phyloP scores from a whole-genome alignment of 2,113 vertebrate genomes.

The Sapayoa aenigma region DNA sequence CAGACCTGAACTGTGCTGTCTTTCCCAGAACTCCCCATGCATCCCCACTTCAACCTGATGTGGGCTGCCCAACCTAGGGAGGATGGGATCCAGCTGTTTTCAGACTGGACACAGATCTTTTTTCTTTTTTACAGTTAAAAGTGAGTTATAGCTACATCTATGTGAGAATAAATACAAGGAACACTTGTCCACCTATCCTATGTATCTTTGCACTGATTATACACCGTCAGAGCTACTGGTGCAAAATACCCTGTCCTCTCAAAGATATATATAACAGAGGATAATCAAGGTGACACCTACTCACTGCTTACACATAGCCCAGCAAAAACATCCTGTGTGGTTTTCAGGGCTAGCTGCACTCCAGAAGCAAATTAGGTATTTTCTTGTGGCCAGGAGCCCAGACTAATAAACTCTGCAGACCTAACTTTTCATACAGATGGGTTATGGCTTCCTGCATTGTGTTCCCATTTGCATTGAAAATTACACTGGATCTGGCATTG shows the following conservation, averaged over 20 bases:
- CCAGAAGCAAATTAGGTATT: slow-evolving; percentile 13
- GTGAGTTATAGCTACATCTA: too few species aligned
- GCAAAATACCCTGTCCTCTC: not conserved
- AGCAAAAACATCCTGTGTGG: not conserved
- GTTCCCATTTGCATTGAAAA: slow-evolving; percentile 30
- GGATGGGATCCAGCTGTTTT: not conserved
- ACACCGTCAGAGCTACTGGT: not conserved
- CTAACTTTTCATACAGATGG: not conserved
- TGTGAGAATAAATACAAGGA: not conserved
- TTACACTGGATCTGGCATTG: not conserved
- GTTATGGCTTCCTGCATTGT: slow-evolving; percentile 29
- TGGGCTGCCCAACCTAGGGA: not conserved
- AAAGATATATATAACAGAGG: not conserved
- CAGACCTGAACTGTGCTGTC: not conserved
- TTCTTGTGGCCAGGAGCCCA: slow-evolving; percentile 12
- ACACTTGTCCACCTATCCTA: not conserved
- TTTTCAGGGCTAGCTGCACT: not conserved
- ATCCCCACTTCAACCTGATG: not conserved
- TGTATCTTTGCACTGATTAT: not conserved
- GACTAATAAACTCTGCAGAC: slow-evolving; percentile 11
- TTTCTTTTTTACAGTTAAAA: not conserved
- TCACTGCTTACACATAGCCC: not conserved
- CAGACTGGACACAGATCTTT: not conserved
- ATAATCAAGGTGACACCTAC: not conserved
- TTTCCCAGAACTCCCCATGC: not conserved